Evolutionary conservation across 30 jellyfish, hydroid and myxozoan genomes (phyloP), one percentile per base, ranked within the genome.

Genomic region (Thelohanellus kitauei): DNA sequence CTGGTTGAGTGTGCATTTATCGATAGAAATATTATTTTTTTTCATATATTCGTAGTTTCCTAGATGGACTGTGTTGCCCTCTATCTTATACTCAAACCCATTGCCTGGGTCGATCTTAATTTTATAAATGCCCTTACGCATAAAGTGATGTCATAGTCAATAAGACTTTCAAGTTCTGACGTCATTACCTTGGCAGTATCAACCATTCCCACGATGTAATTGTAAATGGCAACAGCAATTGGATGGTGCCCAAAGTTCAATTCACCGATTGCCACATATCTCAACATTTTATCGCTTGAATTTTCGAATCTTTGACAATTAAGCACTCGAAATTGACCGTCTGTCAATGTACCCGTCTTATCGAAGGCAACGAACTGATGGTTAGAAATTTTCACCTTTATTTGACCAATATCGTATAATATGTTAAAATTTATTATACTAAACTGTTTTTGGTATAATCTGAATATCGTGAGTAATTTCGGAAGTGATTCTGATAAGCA

Each of bases 271-370:
- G 86, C 90, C 1, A 73, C 63, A 45, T 46, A 9, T n/a, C 32
- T 43, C 24, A 68, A 33, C 42, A 56, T 20, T 14, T 47, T 63
- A 18, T 53, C 53, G 8, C 86, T 68, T 45, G 2, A 37, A 30
- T 3, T 22, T 14, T 47, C 20, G 33, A 40, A 41, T 2, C 23
- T 59, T 18, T 40, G 18, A 25, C 48, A 4, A 20, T 40, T 40
- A 2, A 48, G 54, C 32, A 68, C 86, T 55, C 47, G 84, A 48
- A 68, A 68, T 33, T 66, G 41, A 24, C 90, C 90, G 44, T 68
- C 90, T 1, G 90, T 68, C 11, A 68, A 60, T 2, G 90, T 68
- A 1, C 85, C 90, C 21, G 90, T 68, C 35, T 68, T 68, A 42
- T 68, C 90, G 23, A 68, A 60, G 1, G 73, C 86, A 5, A 68